Evolutionary conservation across 1,140 invertebrate species (phyloP).

Genomic region (Oppia nitens): DNA sequence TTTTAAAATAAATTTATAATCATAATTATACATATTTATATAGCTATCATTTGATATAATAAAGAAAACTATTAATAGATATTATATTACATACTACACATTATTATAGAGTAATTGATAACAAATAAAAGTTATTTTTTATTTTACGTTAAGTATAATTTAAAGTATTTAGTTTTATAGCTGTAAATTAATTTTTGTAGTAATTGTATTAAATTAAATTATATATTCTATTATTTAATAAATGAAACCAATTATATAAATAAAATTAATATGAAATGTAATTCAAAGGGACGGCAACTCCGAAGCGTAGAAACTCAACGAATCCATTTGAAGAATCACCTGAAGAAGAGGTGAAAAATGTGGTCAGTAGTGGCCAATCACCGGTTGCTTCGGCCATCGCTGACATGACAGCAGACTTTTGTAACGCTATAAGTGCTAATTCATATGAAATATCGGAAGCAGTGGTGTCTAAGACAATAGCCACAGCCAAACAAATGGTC

Average conservation of each 20-base stretch:
- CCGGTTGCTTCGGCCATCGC: conserved; percentile 12
- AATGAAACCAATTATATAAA: not conserved
- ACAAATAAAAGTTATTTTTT: too few species aligned
- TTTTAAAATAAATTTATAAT: too few species aligned
- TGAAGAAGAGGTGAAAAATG: conserved; percentile 3
- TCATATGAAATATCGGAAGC: not conserved
- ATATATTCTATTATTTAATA: too few species aligned
- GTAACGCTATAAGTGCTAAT: conserved; percentile 6
- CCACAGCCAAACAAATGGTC: not conserved
- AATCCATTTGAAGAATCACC: conserved; percentile 16
- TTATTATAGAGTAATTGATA: too few species aligned
- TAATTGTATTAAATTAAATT: too few species aligned
- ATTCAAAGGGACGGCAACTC: conserved; percentile 6
- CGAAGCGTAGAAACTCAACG: conserved; percentile 10
- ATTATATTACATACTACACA: too few species aligned
- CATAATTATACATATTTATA: too few species aligned
- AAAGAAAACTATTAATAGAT: too few species aligned
- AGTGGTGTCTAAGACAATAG: not conserved
- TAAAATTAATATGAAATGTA: not conserved
- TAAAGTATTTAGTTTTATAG: too few species aligned
- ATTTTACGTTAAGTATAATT: too few species aligned
- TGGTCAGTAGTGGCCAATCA: not conserved
- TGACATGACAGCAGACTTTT: conserved; percentile 16
- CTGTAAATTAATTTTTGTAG: too few species aligned
- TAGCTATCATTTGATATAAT: too few species aligned